A percentile compares a stretch with the other conserved stretches of the same genome.
phyloP scores from a whole-genome alignment of 1,140 invertebrate species.

The Drosophila funebris region DNA sequence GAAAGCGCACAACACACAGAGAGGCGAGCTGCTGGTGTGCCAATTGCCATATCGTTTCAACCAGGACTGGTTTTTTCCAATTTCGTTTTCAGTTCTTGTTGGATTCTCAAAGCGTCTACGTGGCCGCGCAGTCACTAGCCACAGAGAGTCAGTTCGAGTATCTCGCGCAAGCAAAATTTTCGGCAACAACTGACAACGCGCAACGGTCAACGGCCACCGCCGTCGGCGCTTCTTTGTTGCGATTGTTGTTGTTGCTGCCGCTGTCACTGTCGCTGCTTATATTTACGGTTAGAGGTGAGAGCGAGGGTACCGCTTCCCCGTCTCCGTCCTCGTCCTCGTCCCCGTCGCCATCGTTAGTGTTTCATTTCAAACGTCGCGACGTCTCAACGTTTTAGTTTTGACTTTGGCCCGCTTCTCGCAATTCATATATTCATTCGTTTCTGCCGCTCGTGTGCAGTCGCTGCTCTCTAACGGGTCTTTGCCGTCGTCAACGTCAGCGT shows the following conservation, averaged over 20 bases:
- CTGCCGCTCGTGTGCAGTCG: constrained; percentile 72
- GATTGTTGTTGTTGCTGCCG: constrained; percentile 15
- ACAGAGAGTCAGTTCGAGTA: constrained; percentile 8
- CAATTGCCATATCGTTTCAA: constrained; percentile 44
- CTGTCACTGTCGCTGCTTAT: background rate
- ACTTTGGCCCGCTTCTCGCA: constrained; percentile 43
- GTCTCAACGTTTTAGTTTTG: constrained; percentile 40
- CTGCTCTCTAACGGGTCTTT: constrained; percentile 63
- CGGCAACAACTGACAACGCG: constrained; percentile 18
- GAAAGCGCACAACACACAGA: constrained; percentile 41
- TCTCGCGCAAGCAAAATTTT: constrained; percentile 31
- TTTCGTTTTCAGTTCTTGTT: constrained; percentile 82
- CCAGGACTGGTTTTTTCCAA: constrained; percentile 81
- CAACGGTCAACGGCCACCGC: constrained; percentile 24
- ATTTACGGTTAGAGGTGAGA: background rate
- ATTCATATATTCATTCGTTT: constrained; percentile 64
- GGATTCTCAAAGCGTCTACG: constrained; percentile 79
- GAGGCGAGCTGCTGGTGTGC: constrained; percentile 22
- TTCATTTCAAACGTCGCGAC: constrained; percentile 54
- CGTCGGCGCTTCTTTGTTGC: constrained; percentile 38
- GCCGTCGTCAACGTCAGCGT: constrained; percentile 53
- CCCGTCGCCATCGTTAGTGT: constrained; percentile 11
- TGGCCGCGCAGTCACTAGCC: constrained; percentile 54
- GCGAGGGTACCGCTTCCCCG: background rate
- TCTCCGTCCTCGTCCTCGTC: background rate